Base-by-base conservation (phyloP, 2,113 vertebrate genomes). In the Electrona antarctica region DNA sequence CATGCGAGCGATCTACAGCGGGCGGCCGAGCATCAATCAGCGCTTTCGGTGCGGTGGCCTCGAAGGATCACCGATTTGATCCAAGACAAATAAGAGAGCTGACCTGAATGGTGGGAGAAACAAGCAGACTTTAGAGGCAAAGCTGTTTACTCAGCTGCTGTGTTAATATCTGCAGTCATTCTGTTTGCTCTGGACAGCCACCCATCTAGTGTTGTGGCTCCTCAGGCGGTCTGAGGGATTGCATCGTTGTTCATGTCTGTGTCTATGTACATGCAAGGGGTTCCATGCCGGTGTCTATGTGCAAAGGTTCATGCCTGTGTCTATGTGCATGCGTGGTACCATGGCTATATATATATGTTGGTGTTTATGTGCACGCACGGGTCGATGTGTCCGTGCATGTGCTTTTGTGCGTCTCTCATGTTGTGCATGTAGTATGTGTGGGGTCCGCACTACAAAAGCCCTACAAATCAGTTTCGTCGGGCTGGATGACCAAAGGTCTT, bases 141-240 rank as follows among this genome's bases (percentile, higher is more conserved):
- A 59, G 69, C 58, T 87, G 78, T 92, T 92, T 91, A 80, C 71
- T 84, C 91, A 93, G 91, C 91, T 92, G 88, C 87, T 62, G 77
- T 71, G 69, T 73, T 41, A 79, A 88, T 82, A 80, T 85, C 73
- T 6, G 33, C 33, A 68, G 52, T 64, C 46, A 12, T 50, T 78
- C 55, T 87, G 75, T 87, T 90, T 88, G 82, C 89, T 86, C 64
- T 85, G 84, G 79, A 80, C 76, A 74, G 50, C 29, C 48, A 77
- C 52, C 29, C 48, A 77, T 74, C 73, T 69, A 55, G 41, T 61
- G 73, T 57, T 61, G 52, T 61, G 71, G 45, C 62, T 49, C 7
- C 29, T 66, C 50, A 58, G n/a, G 71, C 9, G 13, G 28, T 59
- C 67, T 0, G 7, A 51, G 6, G 0, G 1, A 48, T 13, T 13